phyloP scores from a whole-genome alignment of 2,797 vertebrate genomes.

The Liparis tanakae region DNA sequence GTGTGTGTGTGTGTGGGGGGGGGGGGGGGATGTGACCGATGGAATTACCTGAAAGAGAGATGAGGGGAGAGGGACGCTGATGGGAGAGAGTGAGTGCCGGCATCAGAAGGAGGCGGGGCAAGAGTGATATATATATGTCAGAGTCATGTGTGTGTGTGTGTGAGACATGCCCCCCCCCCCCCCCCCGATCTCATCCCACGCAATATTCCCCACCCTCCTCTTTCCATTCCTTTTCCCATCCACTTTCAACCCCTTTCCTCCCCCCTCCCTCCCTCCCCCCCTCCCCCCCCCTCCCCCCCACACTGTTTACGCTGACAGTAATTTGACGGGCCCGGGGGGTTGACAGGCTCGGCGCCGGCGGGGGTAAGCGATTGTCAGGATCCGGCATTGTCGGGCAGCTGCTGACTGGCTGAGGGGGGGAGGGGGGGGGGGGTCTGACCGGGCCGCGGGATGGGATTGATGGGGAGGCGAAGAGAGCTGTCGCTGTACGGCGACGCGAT shows the following conservation, averaged over 20 bases:
- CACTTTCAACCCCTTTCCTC: slow-evolving; percentile 55
- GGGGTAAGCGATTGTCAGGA: slow-evolving; percentile 83
- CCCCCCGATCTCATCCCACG: slow-evolving; percentile 44
- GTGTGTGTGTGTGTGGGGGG: slow-evolving; percentile 36
- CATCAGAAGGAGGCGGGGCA: slow-evolving; percentile 59
- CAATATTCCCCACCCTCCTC: slow-evolving; percentile 49
- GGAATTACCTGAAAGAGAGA: slow-evolving; percentile 80
- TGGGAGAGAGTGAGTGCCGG: slow-evolving; percentile 58
- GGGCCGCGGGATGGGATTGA: no score
- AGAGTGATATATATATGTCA: slow-evolving; percentile 66
- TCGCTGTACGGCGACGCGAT: slow-evolving; percentile 68
- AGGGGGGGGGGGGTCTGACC: no score
- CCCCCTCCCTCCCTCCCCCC: slow-evolving; percentile 34
- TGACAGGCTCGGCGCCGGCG: slow-evolving; percentile 80
- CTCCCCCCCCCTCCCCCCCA: slow-evolving; percentile 21
- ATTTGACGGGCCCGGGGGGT: slow-evolving; percentile 79
- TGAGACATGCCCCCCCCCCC: slow-evolving; percentile 38
- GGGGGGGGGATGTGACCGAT: slow-evolving; percentile 70
- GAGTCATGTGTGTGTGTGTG: slow-evolving; percentile 38
- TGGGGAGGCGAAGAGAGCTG: slow-evolving; percentile 68
- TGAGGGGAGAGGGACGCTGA: slow-evolving; percentile 49
- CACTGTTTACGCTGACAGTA: slow-evolving; percentile 78
- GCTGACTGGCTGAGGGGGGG: slow-evolving; percentile 72
- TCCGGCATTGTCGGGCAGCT: slow-evolving; percentile 77
- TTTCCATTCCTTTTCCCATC: slow-evolving; percentile 51